phyloP scores from a whole-genome alignment of 2,888 invertebrate species.

The Chromoteleia sp. region DNA sequence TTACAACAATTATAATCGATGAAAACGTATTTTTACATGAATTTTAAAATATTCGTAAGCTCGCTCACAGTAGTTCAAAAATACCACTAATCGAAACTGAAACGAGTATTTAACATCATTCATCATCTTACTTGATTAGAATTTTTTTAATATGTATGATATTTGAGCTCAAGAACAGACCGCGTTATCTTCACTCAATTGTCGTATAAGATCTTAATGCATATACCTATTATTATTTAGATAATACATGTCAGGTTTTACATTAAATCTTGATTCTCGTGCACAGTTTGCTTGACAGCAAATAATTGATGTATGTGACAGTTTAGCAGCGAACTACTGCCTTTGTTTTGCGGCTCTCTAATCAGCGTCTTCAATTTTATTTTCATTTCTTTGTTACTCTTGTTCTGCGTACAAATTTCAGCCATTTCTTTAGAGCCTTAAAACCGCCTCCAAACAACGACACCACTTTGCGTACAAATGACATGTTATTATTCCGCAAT shows the following conservation, averaged over 20 bases:
- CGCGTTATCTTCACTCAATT: constrained; percentile 17
- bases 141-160: constrained; percentile 14
- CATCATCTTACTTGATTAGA: not conserved
- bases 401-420: constrained; percentile 12
- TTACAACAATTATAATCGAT: constrained; percentile 7
- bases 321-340: constrained; percentile 9
- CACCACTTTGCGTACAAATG: constrained; percentile 12
- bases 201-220: constrained; percentile 16
- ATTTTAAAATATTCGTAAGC: constrained; percentile 11
- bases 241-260: constrained; percentile 17
- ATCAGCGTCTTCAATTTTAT: constrained; percentile 11
- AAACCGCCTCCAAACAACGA: not conserved
- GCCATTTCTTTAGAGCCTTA: not conserved
- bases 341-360: constrained; percentile 12
- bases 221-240: constrained; percentile 23
- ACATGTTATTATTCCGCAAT: constrained; percentile 5
- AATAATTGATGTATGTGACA: constrained; percentile 21
- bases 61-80: constrained; percentile 10
- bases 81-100: not conserved
- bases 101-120: not conserved
- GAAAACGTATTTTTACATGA: not conserved
- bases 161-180: constrained; percentile 12
- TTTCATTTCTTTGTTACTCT: constrained; percentile 5
- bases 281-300: constrained; percentile 23
- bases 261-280: constrained; percentile 20